Conservation (phyloP, 2,113 vertebrate genomes). For the Indicator indicator region DNA sequence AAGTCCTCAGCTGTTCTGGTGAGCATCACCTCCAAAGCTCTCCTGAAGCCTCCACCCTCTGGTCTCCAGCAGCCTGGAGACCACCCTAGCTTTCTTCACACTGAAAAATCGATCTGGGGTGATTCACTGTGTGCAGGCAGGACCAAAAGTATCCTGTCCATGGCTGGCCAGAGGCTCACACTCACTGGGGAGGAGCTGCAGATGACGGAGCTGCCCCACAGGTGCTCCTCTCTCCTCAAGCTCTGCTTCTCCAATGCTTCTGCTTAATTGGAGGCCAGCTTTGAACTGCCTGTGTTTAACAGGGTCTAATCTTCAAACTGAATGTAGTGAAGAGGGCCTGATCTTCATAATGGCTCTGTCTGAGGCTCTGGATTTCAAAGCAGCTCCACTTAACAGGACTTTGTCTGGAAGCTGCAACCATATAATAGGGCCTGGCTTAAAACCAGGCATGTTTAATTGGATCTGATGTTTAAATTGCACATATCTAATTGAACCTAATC, state of each 20-base stretch:
- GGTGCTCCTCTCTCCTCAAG: background rate
- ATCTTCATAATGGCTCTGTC: constrained; percentile 41
- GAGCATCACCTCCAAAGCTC: background rate
- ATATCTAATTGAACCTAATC: constrained; percentile 46
- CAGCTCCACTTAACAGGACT: constrained; percentile 30
- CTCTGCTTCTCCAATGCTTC: background rate
- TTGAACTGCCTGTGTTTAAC: background rate
- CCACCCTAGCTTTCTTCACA: background rate
- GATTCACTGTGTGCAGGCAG: background rate
- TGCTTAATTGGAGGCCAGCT: constrained; percentile 31
- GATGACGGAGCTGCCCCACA: background rate
- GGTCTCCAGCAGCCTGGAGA: background rate
- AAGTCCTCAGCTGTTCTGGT: background rate
- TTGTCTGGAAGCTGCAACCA: constrained; percentile 4
- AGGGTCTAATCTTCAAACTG: constrained; percentile 27
- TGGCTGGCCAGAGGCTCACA: background rate
- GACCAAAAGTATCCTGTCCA: background rate
- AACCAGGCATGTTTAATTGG: constrained; percentile 36
- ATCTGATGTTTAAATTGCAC: constrained; percentile 10
- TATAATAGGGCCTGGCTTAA: constrained; percentile 13
- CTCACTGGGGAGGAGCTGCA: background rate
- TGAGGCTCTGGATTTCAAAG: constrained; percentile 51
- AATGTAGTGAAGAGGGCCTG: constrained; percentile 32
- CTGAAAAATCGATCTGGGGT: background rate
- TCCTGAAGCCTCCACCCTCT: background rate